Base-by-base conservation (phyloP, 1,140 invertebrate species). In the Ips nitidus region DNA sequence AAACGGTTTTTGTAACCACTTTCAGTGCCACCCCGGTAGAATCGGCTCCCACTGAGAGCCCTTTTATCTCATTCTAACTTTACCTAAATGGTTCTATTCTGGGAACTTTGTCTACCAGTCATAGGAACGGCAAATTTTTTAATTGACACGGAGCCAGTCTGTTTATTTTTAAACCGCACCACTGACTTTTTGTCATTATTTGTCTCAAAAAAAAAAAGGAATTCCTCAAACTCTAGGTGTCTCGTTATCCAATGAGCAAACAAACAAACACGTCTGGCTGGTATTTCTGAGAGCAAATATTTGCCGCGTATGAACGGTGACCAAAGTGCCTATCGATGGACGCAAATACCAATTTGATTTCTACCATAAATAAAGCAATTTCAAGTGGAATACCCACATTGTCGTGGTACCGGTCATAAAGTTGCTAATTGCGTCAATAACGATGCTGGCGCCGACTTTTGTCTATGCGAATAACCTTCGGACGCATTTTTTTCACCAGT, bases 81-180 rank as follows among this genome's bases (percentile, higher is more conserved):
- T 22, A 22, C 37, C 37, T 55, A 56, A 56, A 42, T 55, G 63
- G 40, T 65, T 42, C 52, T 55, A 43, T 53, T 43, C 63, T 36
- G 63, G 52, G 63, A 56, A 65, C 52, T 53, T 41, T 22, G 63
- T 65, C 43, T 61, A 47, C 7, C 40, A 4, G 41, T 45, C 41
- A 41, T 61, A 61, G 59, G 42, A 2, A 59, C 39, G 8, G 57
- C 41, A 45, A 61, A 37, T 47, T 61, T 61, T 61, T 61, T 61
- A 61, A 61, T 61, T 61, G 59, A 61, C 43, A 47, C 5, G 43
- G 59, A 61, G 59, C 43, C 59, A 47, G 59, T 61, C 59, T 61
- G 42, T 43, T 61, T 61, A 61, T 45, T 61, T 61, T 61, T 61
- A 50, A 50, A 50, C n/a, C n/a, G n/a, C n/a, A n/a, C n/a, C n/a